phyloP scores from a whole-genome alignment of 2,888 invertebrate species.

The Colletes collaris region DNA sequence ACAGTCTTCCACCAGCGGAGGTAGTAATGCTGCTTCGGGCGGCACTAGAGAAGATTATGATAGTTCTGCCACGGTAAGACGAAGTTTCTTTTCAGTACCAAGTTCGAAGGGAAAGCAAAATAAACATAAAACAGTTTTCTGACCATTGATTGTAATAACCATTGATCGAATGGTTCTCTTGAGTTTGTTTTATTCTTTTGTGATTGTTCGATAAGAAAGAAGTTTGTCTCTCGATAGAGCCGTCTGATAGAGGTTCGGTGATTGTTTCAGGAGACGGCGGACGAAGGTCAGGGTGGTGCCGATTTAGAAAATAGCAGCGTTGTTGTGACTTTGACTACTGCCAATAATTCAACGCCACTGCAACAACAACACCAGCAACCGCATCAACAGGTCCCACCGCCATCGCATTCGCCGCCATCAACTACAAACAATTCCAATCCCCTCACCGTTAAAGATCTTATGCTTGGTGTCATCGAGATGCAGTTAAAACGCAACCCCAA shows the following conservation, averaged over 20 bases:
- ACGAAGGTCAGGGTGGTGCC: slow-evolving; percentile 88
- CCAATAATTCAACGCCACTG: slow-evolving; percentile 73
- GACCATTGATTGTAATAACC: background rate
- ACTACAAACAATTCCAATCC: slow-evolving; percentile 84
- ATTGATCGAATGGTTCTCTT: background rate
- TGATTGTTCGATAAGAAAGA: slow-evolving; percentile 26
- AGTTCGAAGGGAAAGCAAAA: background rate
- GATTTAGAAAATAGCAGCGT: slow-evolving; percentile 80
- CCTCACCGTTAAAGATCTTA: slow-evolving; percentile 91
- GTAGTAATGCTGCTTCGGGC: slow-evolving; percentile 61
- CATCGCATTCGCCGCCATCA: slow-evolving; percentile 76
- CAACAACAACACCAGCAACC: slow-evolving; percentile 81
- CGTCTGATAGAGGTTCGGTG: slow-evolving; percentile 82
- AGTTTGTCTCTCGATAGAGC: slow-evolving; percentile 75
- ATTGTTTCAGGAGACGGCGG: slow-evolving; percentile 89
- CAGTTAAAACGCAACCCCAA: slow-evolving; percentile 88
- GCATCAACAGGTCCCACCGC: slow-evolving; percentile 76
- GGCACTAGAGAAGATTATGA: slow-evolving; percentile 84
- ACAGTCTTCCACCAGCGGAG: slow-evolving; percentile 73
- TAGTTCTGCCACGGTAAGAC: slow-evolving; percentile 85
- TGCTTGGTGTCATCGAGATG: slow-evolving; percentile 92
- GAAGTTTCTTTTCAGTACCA: slow-evolving; percentile 26
- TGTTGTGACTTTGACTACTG: slow-evolving; percentile 74
- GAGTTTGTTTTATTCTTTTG: slow-evolving; percentile 15
- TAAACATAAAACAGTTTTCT: background rate